Conservation (phyloP, 2,113 vertebrate species). For the Micromys minutus region DNA sequence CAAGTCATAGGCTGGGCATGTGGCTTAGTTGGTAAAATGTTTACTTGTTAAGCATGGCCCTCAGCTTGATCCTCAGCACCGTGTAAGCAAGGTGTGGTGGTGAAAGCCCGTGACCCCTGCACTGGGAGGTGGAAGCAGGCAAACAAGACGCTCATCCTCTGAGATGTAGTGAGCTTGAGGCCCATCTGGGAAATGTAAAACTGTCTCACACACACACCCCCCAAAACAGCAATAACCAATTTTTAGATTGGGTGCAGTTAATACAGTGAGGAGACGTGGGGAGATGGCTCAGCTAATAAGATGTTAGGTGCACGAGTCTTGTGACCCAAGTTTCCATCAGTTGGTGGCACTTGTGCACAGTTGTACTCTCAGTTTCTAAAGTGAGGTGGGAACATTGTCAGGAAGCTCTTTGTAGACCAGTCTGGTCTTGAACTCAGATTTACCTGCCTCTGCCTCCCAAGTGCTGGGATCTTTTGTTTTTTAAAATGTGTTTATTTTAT, state of each 20-base stretch:
- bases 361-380: neutral
- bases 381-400: neutral
- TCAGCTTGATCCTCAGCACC: neutral
- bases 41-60: neutral
- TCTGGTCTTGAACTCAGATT: neutral
- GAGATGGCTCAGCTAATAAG: neutral
- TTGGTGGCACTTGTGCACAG: neutral
- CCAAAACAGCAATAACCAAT: neutral
- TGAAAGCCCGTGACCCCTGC: too few relatives aligned
- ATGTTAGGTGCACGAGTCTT: neutral
- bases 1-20: neutral
- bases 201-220: neutral
- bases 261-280: neutral
- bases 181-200: neutral
- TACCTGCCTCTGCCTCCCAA: neutral
- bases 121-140: neutral
- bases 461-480: neutral
- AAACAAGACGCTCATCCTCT: too few relatives aligned
- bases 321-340: neutral
- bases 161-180: neutral
- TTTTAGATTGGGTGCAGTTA: neutral
- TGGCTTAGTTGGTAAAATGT: neutral
- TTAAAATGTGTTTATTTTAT: neutral
- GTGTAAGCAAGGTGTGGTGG: neutral
- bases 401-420: neutral